phyloP scores from a whole-genome alignment of 2,113 vertebrate genomes.

The Candoia aspera region DNA sequence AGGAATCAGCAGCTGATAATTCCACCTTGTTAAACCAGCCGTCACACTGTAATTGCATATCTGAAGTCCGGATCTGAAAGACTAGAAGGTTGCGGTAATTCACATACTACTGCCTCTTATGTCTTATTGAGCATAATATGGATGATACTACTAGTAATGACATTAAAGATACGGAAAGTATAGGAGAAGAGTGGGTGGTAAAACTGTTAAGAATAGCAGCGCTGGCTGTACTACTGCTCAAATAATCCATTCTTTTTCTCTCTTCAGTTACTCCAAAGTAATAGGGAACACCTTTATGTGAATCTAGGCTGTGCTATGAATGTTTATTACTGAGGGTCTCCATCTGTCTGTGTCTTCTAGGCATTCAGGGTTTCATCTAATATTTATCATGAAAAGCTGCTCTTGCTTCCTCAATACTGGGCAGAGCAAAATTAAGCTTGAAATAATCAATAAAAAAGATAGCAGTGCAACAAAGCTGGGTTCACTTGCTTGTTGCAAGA shows the following conservation, averaged over 20 bases:
- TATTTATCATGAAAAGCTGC: not conserved
- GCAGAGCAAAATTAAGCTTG: not conserved
- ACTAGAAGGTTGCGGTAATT: not conserved
- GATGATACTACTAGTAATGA: not conserved
- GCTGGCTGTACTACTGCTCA: not conserved
- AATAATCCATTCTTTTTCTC: not conserved
- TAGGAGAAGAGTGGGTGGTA: not conserved
- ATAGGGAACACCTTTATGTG: not conserved
- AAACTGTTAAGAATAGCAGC: not conserved
- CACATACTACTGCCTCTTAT: not conserved
- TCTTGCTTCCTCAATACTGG: not conserved
- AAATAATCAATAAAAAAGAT: not conserved
- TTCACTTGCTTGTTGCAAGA: too few relatives aligned
- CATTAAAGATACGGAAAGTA: not conserved
- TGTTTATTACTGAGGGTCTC: fast-evolving
- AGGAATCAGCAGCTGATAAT: not conserved
- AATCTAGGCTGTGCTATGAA: not conserved
- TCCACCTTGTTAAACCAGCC: not conserved
- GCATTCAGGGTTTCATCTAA: not conserved
- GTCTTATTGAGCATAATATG: not conserved
- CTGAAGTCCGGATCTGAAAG: not conserved
- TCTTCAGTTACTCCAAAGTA: not conserved
- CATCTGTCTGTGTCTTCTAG: not conserved
- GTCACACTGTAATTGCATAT: not conserved
- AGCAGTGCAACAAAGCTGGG: not conserved